phyloP scores from a whole-genome alignment of 2,113 vertebrate species.

The Picathartes gymnocephalus region DNA sequence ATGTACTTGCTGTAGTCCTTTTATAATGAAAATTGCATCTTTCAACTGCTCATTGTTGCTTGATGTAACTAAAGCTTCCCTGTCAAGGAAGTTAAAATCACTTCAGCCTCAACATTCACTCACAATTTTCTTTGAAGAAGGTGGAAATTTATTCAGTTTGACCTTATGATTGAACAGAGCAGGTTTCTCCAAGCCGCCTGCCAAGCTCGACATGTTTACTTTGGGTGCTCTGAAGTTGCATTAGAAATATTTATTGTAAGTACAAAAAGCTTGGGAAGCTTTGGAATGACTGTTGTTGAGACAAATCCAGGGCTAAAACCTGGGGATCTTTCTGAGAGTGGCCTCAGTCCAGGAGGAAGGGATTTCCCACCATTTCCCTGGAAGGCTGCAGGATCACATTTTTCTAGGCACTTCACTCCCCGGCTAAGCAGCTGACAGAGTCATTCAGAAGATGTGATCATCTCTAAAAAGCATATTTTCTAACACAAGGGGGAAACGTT shows the following conservation, averaged over 20 bases:
- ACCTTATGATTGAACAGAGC: constrained; percentile 26
- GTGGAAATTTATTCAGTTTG: background rate
- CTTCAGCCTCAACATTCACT: background rate
- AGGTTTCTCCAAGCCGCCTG: background rate
- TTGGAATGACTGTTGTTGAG: background rate
- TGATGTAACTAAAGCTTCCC: background rate
- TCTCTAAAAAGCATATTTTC: background rate
- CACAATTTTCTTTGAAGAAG: constrained; percentile 20
- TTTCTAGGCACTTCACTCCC: background rate
- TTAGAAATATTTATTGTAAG: background rate
- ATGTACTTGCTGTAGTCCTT: background rate
- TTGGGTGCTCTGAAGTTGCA: background rate
- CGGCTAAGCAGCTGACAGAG: background rate
- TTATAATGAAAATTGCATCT: constrained; percentile 20
- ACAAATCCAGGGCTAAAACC: background rate
- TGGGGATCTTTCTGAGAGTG: background rate
- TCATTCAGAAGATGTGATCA: background rate
- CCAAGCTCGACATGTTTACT: background rate
- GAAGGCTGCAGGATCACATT: background rate
- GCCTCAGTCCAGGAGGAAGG: background rate
- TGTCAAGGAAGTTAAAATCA: constrained; percentile 15
- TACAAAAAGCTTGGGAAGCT: background rate
- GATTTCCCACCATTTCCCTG: background rate
- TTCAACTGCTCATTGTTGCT: background rate
- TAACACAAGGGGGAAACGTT: background rate